Evolutionary conservation across 2,888 invertebrate genomes (phyloP).

Genomic region (Margaritifera margaritifera): DNA sequence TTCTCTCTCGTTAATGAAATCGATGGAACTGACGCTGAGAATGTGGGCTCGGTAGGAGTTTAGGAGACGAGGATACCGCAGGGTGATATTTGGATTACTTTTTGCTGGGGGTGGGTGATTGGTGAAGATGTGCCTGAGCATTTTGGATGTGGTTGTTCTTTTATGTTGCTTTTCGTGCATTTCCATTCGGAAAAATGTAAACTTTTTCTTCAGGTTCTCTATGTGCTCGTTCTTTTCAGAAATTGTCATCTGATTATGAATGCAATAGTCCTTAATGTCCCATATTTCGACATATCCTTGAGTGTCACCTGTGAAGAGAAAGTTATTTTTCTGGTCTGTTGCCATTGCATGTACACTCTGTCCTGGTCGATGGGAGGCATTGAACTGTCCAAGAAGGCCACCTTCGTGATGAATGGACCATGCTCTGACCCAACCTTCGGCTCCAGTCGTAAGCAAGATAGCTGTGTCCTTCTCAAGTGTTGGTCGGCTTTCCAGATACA

Average conservation of each 20-base stretch:
- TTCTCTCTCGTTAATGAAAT: slow-evolving; percentile 80
- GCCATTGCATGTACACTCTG: slow-evolving; percentile 79
- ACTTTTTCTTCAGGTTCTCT: slow-evolving; percentile 36
- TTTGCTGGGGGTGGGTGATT: slow-evolving; percentile 50
- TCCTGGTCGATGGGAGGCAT: slow-evolving; percentile 80
- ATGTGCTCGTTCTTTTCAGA: slow-evolving; percentile 31
- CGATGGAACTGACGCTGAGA: slow-evolving; percentile 80
- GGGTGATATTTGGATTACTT: slow-evolving; percentile 48
- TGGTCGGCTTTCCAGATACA: slow-evolving; percentile 80
- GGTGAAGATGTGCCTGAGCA: slow-evolving; percentile 28
- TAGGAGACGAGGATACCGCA: slow-evolving; percentile 58
- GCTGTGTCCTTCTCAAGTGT: slow-evolving; percentile 77
- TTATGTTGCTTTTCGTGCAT: slow-evolving; percentile 23
- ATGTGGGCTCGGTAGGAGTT: slow-evolving; percentile 79
- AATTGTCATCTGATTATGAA: slow-evolving; percentile 65
- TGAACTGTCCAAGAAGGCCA: slow-evolving; percentile 82
- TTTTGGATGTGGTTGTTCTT: slow-evolving; percentile 15
- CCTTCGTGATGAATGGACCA: slow-evolving; percentile 87
- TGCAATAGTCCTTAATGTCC: slow-evolving; percentile 82
- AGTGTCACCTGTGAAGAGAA: slow-evolving; percentile 77
- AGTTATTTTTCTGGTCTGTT: slow-evolving; percentile 82
- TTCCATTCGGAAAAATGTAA: slow-evolving; percentile 49
- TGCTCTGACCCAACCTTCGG: slow-evolving; percentile 83
- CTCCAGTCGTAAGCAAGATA: slow-evolving; percentile 82
- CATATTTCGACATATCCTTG: slow-evolving; percentile 87